Evolutionary conservation across 2,888 invertebrate genomes (phyloP).

Genomic region (Achlya flavicornis): DNA sequence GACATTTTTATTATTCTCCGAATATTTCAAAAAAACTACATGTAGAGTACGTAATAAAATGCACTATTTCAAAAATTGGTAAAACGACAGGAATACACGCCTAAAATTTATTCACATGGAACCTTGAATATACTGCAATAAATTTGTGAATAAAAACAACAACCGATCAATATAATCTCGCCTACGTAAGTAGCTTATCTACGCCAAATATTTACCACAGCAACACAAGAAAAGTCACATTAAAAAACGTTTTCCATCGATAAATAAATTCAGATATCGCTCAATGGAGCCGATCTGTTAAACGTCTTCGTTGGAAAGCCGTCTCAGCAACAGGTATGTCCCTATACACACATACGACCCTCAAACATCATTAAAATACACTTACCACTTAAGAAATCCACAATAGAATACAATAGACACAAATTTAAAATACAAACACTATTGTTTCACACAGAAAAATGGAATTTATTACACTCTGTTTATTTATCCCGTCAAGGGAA

Average conservation of each 20-base stretch:
- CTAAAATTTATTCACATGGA: background rate
- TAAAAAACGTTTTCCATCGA: background rate
- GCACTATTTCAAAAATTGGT: background rate
- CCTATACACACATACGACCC: background rate
- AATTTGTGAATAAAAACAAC: background rate
- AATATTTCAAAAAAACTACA: no score
- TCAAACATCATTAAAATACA: constrained; percentile 13
- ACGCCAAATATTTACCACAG: background rate
- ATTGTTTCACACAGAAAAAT: constrained; percentile 32
- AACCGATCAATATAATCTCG: constrained; percentile 1
- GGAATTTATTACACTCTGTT: constrained; percentile 21
- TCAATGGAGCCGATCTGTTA: constrained; percentile 18
- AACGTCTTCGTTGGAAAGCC: constrained; percentile 17
- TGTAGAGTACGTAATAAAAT: no score
- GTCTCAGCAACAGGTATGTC: constrained; percentile 32
- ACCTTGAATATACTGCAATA: background rate
- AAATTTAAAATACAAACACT: background rate
- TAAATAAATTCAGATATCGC: background rate
- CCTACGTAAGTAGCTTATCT: background rate
- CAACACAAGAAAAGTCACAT: background rate
- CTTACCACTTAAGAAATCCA: constrained; percentile 29
- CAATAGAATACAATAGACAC: constrained; percentile 19
- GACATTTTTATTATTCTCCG: no score
- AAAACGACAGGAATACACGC: background rate
- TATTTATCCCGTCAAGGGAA: constrained; percentile 7